A percentile compares a stretch with the other conserved stretches of the same genome.
Evolutionary conservation across 2,888 invertebrate species (phyloP).

Genomic region (Uropetala carovei): DNA sequence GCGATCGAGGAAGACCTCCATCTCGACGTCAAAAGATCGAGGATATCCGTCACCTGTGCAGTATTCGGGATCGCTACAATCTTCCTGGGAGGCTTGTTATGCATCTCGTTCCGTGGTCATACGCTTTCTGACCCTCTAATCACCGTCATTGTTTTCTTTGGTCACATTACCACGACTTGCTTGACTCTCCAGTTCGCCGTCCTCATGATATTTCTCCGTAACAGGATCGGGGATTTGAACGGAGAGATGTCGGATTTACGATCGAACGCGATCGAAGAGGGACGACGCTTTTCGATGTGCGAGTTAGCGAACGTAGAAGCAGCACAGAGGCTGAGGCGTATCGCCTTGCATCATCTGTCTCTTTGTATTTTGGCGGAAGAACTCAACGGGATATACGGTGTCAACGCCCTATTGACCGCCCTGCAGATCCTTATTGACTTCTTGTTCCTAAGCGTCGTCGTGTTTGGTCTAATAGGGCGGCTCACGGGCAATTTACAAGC

Average conservation of each 20-base stretch:
- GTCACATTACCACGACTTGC: not conserved
- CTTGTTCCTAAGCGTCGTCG: not conserved
- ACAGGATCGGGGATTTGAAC: not conserved
- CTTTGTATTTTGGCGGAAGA: not conserved
- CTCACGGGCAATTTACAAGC: not conserved
- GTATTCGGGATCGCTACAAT: not conserved
- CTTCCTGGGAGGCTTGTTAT: not conserved
- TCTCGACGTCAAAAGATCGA: not conserved
- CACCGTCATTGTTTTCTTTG: not conserved
- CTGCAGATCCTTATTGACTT: not conserved
- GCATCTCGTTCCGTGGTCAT: not conserved
- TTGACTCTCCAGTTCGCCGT: slow-evolving; percentile 7
- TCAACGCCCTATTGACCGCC: not conserved
- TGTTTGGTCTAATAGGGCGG: not conserved
- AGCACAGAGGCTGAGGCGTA: not conserved
- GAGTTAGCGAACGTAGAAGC: not conserved
- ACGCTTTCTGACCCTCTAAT: fast-evolving
- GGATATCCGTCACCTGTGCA: not conserved
- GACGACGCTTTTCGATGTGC: not conserved
- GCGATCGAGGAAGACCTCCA: not conserved
- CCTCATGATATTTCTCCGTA: not conserved
- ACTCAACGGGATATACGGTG: slow-evolving; percentile 28
- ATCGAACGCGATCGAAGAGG: not conserved
- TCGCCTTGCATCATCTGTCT: not conserved
- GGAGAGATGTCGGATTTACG: not conserved